Percentiles rank a stretch among this genome's conserved stretches.
Evolutionary conservation across 2,113 vertebrate genomes (phyloP).

Genomic region (Pygathrix nemaeus): DNA sequence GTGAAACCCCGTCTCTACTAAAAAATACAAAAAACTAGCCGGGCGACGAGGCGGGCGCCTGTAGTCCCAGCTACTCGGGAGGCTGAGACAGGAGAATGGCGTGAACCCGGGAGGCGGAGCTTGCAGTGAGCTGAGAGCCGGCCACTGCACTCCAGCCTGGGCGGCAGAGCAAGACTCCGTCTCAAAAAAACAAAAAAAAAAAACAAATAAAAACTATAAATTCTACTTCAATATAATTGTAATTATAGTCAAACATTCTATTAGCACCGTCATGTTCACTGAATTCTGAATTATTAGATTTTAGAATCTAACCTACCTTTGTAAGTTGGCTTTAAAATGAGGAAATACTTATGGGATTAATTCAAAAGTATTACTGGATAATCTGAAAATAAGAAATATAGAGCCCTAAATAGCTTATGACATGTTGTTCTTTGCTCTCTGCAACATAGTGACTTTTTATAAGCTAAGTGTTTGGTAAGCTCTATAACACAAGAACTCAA

Average conservation of each 20-base stretch:
- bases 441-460: not conserved
- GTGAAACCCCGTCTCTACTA: too few relatives aligned
- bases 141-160: too few relatives aligned
- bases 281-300: not conserved
- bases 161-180: too few relatives aligned
- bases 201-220: too few relatives aligned
- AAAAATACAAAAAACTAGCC: too few relatives aligned
- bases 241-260: not conserved
- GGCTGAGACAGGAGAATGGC: too few relatives aligned
- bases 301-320: not conserved
- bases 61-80: too few relatives aligned
- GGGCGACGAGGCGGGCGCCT: too few relatives aligned
- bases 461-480: not conserved
- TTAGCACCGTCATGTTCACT: not conserved
- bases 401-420: not conserved
- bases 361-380: not conserved
- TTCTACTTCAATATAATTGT: not conserved
- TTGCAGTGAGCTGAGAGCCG: too few relatives aligned
- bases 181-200: too few relatives aligned
- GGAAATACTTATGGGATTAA: not conserved
- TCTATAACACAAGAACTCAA: constrained; percentile 34
- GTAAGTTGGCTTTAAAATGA: not conserved
- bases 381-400: constrained; percentile 13
- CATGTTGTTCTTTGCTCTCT: not conserved
- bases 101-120: too few relatives aligned